Percentiles rank a stretch among this genome's conserved stretches.
Evolutionary conservation across 1,140 invertebrate genomes (phyloP).

Genomic region (Argopecten irradians): DNA sequence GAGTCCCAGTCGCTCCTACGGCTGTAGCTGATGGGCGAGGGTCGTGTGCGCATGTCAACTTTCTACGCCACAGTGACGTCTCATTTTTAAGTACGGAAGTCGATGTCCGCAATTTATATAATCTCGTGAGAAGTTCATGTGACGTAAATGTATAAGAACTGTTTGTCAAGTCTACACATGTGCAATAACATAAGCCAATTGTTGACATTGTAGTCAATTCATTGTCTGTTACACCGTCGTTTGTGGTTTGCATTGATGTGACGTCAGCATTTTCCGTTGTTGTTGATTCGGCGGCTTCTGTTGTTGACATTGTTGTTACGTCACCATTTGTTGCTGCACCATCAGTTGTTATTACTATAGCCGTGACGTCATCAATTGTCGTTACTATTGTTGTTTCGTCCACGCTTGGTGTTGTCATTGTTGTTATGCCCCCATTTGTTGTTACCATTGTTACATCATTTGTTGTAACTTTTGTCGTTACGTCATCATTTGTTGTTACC

Average conservation of each 20-base stretch:
- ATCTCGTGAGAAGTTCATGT: too few relatives aligned
- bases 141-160: background rate
- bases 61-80: background rate
- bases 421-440: background rate
- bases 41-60: background rate
- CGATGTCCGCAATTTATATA: too few relatives aligned
- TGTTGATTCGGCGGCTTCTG: background rate
- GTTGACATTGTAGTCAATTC: background rate
- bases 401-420: background rate
- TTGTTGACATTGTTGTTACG: background rate
- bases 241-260: background rate
- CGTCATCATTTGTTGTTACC: background rate
- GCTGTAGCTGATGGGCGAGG: background rate
- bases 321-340: background rate
- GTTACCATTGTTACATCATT: background rate
- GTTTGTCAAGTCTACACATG: background rate
- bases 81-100: background rate
- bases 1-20: background rate
- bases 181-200: background rate
- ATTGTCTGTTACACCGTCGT: too few relatives aligned
- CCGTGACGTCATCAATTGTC: background rate
- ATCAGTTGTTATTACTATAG: background rate
- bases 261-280: background rate
- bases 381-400: background rate
- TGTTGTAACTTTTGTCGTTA: background rate